Percentiles rank a stretch among this genome's conserved stretches.
phyloP scores from a whole-genome alignment of 2,113 vertebrate genomes.

The Hippolais icterina region DNA sequence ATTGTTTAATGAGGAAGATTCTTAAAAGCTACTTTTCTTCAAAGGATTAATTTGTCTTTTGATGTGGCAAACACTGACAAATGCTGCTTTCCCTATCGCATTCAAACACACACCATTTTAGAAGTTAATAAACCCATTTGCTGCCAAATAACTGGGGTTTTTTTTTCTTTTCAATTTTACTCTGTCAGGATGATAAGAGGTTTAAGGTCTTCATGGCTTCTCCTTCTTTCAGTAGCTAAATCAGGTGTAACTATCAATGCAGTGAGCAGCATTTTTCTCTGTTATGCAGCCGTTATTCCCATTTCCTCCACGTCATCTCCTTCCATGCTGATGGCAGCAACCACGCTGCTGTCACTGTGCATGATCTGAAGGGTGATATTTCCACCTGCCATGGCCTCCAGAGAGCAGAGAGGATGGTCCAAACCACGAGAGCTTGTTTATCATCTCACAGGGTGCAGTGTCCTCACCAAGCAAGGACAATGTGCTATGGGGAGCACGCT shows the following conservation, averaged over 20 bases:
- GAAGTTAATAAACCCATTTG: conserved; percentile 72
- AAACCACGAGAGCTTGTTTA: background rate
- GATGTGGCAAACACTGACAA: conserved; percentile 65
- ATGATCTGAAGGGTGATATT: background rate
- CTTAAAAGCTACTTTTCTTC: conserved; percentile 69
- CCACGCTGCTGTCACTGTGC: background rate
- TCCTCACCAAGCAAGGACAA: background rate
- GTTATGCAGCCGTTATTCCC: conserved; percentile 50
- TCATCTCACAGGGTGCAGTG: background rate
- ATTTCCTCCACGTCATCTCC: background rate
- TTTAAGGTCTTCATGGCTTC: conserved; percentile 67
- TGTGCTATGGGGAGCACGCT: accelerated
- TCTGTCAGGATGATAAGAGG: conserved; percentile 68
- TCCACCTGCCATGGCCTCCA: background rate
- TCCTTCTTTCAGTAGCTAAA: conserved; percentile 59
- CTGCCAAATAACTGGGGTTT: conserved; percentile 47
- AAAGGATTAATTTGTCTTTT: conserved; percentile 76
- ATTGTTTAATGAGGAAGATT: conserved; percentile 4
- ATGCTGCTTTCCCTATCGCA: conserved; percentile 74
- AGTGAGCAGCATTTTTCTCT: conserved; percentile 39
- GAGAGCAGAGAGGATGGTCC: background rate
- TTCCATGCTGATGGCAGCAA: background rate
- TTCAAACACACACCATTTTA: conserved; percentile 70
- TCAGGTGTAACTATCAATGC: conserved; percentile 53
- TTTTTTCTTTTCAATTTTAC: conserved; percentile 40